Base-by-base conservation (phyloP, 1,140 invertebrate genomes). In the Sitodiplosis mosellana region DNA sequence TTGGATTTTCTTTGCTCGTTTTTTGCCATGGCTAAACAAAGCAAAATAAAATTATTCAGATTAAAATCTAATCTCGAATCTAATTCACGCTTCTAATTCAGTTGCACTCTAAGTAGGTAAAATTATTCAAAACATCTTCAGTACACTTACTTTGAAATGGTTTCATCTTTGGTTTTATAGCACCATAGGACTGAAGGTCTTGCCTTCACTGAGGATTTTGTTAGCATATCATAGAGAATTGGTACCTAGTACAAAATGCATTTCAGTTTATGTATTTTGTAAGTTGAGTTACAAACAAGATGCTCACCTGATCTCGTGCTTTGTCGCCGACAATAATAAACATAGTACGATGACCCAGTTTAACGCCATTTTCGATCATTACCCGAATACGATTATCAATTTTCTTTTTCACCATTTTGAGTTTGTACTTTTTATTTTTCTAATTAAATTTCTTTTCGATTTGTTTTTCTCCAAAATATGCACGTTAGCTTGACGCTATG, bases 311-410 rank as follows among this genome's bases (percentile, higher is more conserved):
- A 73, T 99, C 93, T 64, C 81, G 75, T 20, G 84, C 85, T 75
- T 96, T 96, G 60, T 97, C 90, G 4, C 95, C 95, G 33, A 98
- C 86, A 47, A 99, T 69, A 33, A 92, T 77, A 71, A 99, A 92
- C 77, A 99, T 80, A 20, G 89, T 90, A 53, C 87, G 73, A 61
- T 98, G 92, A 17, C 87, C 82, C 8, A 76, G 59, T 53, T 76
- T 75, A 36, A 97, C 85, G 22, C 93, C 93, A 83, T 97, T 97
- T 69, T 99, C 95, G 59, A 99, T 96, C 64, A 98, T 74, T 34
- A 88, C 76, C 48, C 91, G 74, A 48, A 99, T 89, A 34, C 95
- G 75, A 63, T 95, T 96, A 65, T 99, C 95, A 54, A 99, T 85
- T 67, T 99, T 98, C 60, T 90, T 94, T 52, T 85, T 76, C 18